A percentile compares a stretch with the other conserved stretches of the same genome.
Evolutionary conservation across 2,797 vertebrate genomes (phyloP).

Genomic region (Danio aesculapii): DNA sequence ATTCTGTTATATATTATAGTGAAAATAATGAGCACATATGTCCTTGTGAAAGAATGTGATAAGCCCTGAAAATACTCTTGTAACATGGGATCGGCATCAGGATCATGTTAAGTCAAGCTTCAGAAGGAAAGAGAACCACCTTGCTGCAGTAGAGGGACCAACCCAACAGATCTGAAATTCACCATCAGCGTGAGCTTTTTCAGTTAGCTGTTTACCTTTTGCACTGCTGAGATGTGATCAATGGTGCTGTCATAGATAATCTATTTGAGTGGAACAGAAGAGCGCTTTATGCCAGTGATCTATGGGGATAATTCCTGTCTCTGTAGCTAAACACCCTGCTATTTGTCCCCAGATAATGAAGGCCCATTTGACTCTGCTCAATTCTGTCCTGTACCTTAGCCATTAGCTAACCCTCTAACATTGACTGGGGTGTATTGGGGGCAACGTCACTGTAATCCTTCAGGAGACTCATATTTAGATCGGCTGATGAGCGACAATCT

Average conservation of each 20-base stretch:
- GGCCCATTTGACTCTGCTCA: constrained; percentile 71
- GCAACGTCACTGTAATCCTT: constrained; percentile 21
- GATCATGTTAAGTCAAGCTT: constrained; percentile 74
- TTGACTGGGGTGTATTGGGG: not conserved
- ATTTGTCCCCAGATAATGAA: constrained; percentile 78
- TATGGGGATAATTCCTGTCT: constrained; percentile 65
- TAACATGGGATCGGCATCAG: constrained; percentile 70
- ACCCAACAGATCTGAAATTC: constrained; percentile 68
- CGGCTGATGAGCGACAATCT: constrained; percentile 26
- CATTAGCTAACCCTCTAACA: constrained; percentile 54
- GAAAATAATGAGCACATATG: not conserved
- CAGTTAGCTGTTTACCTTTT: constrained; percentile 68
- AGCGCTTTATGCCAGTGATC: constrained; percentile 73
- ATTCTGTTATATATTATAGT: too few relatives aligned
- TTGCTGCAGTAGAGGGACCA: constrained; percentile 70
- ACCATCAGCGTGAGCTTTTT: constrained; percentile 66
- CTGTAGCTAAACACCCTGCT: constrained; percentile 72
- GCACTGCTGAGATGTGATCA: constrained; percentile 70
- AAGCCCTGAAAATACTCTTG: constrained; percentile 63
- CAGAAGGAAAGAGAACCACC: constrained; percentile 66
- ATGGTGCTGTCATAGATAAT: constrained; percentile 72
- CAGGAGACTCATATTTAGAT: constrained; percentile 35
- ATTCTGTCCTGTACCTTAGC: constrained; percentile 63
- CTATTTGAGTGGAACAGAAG: constrained; percentile 69
- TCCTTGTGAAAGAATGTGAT: not conserved